These are phyloP conservation scores for Drosophila koepferae DNA, from an alignment of 2,888 invertebrate genomes.

Conservation along the genomic window DNA sequence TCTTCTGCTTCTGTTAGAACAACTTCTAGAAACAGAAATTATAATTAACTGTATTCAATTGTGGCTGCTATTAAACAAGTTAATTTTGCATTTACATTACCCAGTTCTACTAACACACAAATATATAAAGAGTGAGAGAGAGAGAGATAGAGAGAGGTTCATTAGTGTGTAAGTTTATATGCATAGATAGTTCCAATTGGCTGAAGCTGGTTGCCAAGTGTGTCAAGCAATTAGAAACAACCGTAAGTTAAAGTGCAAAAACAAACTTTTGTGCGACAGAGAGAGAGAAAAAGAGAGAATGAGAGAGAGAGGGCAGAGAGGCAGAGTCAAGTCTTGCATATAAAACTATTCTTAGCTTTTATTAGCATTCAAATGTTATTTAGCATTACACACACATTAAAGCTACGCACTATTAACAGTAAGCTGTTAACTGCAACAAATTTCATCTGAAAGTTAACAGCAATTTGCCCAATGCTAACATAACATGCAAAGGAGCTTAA, in stretches of 20 bases:
- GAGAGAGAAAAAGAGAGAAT: not conserved
- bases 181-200: slow-evolving; percentile 60
- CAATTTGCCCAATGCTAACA: not conserved
- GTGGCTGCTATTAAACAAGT: slow-evolving; percentile 24
- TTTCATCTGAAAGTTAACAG: not conserved
- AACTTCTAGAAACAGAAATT: not conserved
- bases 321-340: slow-evolving; percentile 6
- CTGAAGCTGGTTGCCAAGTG: slow-evolving; percentile 63
- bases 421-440: not conserved
- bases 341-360: not conserved
- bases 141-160: not conserved
- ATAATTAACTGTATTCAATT: slow-evolving; percentile 35
- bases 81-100: slow-evolving; percentile 42
- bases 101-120: slow-evolving; percentile 35
- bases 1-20: not conserved
- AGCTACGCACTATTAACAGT: not conserved
- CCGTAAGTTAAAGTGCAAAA: slow-evolving; percentile 63
- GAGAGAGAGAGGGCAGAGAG: not conserved
- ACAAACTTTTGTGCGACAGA: slow-evolving; percentile 33
- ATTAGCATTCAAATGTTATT: slow-evolving; percentile 1
- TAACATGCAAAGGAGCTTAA: not conserved
- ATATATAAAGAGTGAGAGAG: not conserved
- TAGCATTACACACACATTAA: not conserved
- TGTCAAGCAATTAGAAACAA: slow-evolving; percentile 72
- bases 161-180: slow-evolving; percentile 13